These are phyloP conservation scores for Lacerta viridis DNA, from an alignment of 2,797 vertebrate species.

Conservation along the genomic window DNA sequence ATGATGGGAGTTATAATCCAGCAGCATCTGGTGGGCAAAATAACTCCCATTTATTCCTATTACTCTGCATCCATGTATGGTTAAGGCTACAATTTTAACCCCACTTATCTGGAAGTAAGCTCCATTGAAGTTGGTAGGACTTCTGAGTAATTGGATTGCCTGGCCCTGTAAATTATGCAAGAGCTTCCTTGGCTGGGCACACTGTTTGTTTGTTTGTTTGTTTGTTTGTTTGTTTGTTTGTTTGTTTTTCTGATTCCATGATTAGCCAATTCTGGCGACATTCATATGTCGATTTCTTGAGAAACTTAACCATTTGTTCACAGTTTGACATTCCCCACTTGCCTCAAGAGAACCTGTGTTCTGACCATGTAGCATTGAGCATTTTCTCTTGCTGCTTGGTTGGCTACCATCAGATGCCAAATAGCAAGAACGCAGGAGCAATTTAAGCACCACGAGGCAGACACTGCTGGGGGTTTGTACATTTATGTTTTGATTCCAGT, in stretches of 20 bases:
- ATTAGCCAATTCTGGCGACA: conserved; percentile 34
- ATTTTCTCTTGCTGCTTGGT: conserved; percentile 76
- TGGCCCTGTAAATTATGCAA: neutral
- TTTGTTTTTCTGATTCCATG: neutral
- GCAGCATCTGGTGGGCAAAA: too few relatives aligned
- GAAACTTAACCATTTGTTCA: conserved; percentile 60
- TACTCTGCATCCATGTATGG: neutral
- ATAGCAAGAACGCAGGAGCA: conserved; percentile 69
- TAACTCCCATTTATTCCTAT: neutral
- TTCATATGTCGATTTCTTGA: conserved; percentile 49
- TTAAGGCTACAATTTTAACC: too few relatives aligned
- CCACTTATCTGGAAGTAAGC: too few relatives aligned
- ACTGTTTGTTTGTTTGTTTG: neutral
- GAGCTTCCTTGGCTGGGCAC: conserved; percentile 8
- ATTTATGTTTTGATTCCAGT: conserved; percentile 82
- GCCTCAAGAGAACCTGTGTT: conserved; percentile 58
- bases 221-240: neutral
- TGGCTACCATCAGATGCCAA: conserved; percentile 79
- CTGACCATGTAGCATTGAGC: conserved; percentile 72
- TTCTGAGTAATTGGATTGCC: too few relatives aligned
- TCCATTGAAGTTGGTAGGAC: too few relatives aligned
- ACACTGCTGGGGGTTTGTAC: conserved; percentile 76
- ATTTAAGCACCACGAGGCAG: conserved; percentile 79
- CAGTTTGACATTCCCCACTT: conserved; percentile 46
- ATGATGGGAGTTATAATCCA: too few relatives aligned